Base-by-base conservation (phyloP, 2,888 invertebrate species). In the Branchinecta sandiegonensis region DNA sequence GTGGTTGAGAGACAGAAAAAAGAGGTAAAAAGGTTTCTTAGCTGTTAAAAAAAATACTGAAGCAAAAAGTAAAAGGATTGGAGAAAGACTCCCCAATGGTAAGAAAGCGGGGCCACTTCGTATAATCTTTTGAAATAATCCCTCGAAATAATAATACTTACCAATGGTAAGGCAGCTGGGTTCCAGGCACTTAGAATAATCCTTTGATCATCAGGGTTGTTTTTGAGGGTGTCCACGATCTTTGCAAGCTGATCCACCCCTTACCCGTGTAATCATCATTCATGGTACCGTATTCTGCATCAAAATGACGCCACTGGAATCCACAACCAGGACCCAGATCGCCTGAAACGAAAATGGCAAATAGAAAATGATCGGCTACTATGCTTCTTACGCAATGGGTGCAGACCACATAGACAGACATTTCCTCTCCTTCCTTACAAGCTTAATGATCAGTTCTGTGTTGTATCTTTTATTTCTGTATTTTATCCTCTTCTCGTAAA, bases 241-340 rank as follows among this genome's bases (percentile, higher is more conserved):
- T 82, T 74, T 48, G 84, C 80, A 47, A 97, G 79, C 78, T 97
- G 96, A 78, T 97, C 96, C 50, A 94, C 81, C n/a, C 97, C 75
- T 85, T 76, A 0, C 86, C 86, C 3, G 80, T 82, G 76, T 97
- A 97, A 78, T 95, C 87, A 23, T 87, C 83, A 72, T 87, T 82
- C 81, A 89, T 88, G 73, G 87, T 85, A 66, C 83, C 79, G 77
- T 99, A 97, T 74, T 88, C 80, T 0, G 96, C 95, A 17, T 97
- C 97, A 80, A 87, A 95, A 77, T 99, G 95, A 70, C 96, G 84
- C 97, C 97, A 99, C 77, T 97, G 97, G 76, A 97, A 99, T 0
- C 96, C 97, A 80, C 99, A 97, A 2, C 97, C 86, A 1, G 97
- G 97, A 0, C 96, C 96, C 65, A 97, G 81, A 79, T 97, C 97